Percentiles rank a stretch among this genome's conserved stretches.
Evolutionary conservation across 2,797 vertebrate species (phyloP).

Genomic region (Microchirus variegatus): DNA sequence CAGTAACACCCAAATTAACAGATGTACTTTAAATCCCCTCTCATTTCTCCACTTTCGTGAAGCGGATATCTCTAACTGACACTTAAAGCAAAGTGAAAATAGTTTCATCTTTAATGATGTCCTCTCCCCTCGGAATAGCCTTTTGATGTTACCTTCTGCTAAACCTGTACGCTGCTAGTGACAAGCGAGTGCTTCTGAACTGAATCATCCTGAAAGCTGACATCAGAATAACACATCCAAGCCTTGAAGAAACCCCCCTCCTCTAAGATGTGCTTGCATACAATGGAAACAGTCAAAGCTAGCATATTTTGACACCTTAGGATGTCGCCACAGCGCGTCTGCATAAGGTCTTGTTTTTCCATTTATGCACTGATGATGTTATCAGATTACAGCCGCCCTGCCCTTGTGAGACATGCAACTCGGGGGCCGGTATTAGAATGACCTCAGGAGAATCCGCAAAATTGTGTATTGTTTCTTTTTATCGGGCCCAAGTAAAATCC

Average conservation of each 20-base stretch:
- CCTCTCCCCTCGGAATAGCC: conserved; percentile 13
- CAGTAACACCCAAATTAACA: conserved; percentile 64
- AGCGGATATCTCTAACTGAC: conserved; percentile 40
- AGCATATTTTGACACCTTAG: too few relatives aligned
- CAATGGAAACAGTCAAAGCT: neutral
- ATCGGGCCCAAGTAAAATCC: too few relatives aligned
- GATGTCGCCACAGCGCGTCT: too few relatives aligned
- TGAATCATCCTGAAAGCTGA: conserved; percentile 36
- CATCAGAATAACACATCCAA: neutral
- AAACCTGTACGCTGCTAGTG: conserved; percentile 25
- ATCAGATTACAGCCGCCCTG: too few relatives aligned
- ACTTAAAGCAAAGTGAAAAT: conserved; percentile 36
- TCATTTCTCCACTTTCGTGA: conserved; percentile 53
- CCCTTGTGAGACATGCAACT: too few relatives aligned
- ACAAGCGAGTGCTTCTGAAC: conserved; percentile 10
- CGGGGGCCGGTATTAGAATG: too few relatives aligned
- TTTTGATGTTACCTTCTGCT: conserved; percentile 35
- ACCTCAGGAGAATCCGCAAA: too few relatives aligned
- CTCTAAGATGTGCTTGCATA: neutral
- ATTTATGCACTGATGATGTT: too few relatives aligned
- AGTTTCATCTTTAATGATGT: conserved; percentile 55
- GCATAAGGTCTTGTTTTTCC: too few relatives aligned
- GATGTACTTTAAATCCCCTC: conserved; percentile 66
- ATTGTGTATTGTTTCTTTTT: too few relatives aligned
- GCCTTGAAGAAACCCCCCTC: neutral